Base-by-base conservation (phyloP, 2,888 invertebrate genomes). In the Nesidiocoris tenuis region DNA sequence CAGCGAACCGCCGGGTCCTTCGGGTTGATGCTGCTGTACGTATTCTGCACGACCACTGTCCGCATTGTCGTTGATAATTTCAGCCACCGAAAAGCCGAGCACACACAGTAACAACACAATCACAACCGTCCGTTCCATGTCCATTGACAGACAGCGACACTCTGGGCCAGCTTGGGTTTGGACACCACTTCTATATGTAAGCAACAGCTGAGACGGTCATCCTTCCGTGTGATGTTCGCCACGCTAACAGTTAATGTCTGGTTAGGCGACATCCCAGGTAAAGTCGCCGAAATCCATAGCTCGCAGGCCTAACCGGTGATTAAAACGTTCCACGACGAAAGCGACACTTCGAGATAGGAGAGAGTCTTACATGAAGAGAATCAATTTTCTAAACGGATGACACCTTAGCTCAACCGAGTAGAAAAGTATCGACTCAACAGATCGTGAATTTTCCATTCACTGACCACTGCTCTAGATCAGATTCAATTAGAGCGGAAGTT, bases 131-230 rank as follows among this genome's bases (percentile, higher is more conserved):
- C 56, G 23, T 56, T 39, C 22, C 72, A 72, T 72, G 39, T 39
- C 12, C 39, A 21, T 39, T 61, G 25, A 70, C 24, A 22, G 57
- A 22, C 25, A n/a, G 18, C 23, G 70, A 56, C 22, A n/a, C 23
- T 57, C 22, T 0, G 59, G n/a, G 25, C 12, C 25, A 24, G 24
- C 39, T 2, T 7, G 17, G 65, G 19, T 9, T 59, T 19, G 3
- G 61, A 19, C 72, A 22, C 22, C 70, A 72, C 61, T 72, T 61
- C 72, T 72, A 72, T 72, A 72, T 72, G 61, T 72, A 61, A 39
- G 39, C 39, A 39, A 61, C 72, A 72, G 63, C 54, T 61, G 72
- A 72, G 61, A 23, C 61, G 72, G 18, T 39, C 72, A 72, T 17
- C 22, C 61, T 19, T 25, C 72, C 63, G 63, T 61, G 61, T 61